Base-by-base conservation (phyloP, 2,113 vertebrate species). In the Columba janthina region DNA sequence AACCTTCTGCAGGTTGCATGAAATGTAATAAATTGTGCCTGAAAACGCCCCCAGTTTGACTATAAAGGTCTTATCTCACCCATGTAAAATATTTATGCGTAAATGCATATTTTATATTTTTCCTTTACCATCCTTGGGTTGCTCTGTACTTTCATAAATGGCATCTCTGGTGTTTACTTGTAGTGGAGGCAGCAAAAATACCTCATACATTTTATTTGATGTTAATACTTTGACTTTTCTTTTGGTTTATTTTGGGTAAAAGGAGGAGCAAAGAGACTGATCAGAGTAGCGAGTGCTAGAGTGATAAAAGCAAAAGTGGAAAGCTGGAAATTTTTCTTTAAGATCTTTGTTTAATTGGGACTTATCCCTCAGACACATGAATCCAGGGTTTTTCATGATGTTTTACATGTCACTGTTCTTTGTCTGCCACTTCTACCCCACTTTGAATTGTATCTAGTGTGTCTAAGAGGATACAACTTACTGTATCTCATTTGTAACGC, bases 71-170 rank as follows among this genome's bases (percentile, higher is more conserved):
- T 97, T 96, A 94, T 94, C 86, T 96, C 85, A 96, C 88, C 65
- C 79, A 46, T 89, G 92, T 97, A 96, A 97, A 97, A 94, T 96
- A 97, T 97, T 97, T 96, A 96, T 94, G 80, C 5, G 34, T 91
- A 94, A 96, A 94, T 97, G 95, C 93, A 93, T 97, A 95, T 97
- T 97, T 97, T 94, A 91, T 94, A 73, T 96, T 96, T 96, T 96
- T 82, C 79, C 70, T 95, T 97, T 96, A 76, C 71, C 54, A 57
- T 96, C 71, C 69, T 95, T 96, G 67, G 51, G 58, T 90, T 97
- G 82, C 87, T 95, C 96, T 96, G 85, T 90, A 54, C 61, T 90
- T 97, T 91, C 50, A 70, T 89, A 95, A 97, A 90, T 83, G 82
- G 67, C 88, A 89, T 88, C 84, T 97, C 87, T 96, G 54, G 72